Conservation (phyloP, 2,797 vertebrate species). For the Eurystomus glaucurus region DNA sequence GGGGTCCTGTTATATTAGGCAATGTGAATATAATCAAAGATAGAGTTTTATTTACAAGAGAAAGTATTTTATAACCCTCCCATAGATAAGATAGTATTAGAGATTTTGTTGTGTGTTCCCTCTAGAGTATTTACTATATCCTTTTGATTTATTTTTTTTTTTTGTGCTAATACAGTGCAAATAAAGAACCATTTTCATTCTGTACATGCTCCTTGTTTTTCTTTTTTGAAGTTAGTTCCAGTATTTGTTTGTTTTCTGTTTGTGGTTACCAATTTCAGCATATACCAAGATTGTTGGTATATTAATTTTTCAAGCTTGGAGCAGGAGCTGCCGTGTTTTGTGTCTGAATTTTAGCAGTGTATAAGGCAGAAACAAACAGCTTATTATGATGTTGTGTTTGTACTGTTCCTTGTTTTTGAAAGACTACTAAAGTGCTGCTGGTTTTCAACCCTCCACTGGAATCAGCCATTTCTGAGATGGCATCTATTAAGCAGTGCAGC, state of each 20-base stretch:
- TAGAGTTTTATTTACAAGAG: not conserved
- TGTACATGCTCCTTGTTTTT: not conserved
- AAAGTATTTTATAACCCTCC: not conserved
- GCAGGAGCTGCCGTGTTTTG: not conserved
- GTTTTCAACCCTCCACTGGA: not conserved
- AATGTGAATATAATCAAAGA: not conserved
- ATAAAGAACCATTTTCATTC: not conserved
- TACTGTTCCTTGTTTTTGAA: not conserved
- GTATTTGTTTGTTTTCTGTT: not conserved
- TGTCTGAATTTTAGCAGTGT: not conserved
- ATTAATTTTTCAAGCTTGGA: not conserved
- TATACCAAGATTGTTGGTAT: not conserved
- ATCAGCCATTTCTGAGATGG: not conserved
- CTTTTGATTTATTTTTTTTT: accelerated
- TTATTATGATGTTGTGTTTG: not conserved
- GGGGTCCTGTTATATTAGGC: not conserved
- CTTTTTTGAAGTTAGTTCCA: not conserved
- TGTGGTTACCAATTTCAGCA: not conserved
- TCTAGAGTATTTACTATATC: not conserved
- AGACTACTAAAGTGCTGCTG: not conserved
- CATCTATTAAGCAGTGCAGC: not conserved
- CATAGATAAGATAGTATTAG: not conserved
- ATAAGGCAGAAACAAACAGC: not conserved
- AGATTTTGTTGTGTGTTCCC: not conserved
- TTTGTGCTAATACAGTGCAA: not conserved